Evolutionary conservation across 2,888 invertebrate species (phyloP), one percentile per base, ranked within the genome.

Genomic region (Chloromyia formosa): DNA sequence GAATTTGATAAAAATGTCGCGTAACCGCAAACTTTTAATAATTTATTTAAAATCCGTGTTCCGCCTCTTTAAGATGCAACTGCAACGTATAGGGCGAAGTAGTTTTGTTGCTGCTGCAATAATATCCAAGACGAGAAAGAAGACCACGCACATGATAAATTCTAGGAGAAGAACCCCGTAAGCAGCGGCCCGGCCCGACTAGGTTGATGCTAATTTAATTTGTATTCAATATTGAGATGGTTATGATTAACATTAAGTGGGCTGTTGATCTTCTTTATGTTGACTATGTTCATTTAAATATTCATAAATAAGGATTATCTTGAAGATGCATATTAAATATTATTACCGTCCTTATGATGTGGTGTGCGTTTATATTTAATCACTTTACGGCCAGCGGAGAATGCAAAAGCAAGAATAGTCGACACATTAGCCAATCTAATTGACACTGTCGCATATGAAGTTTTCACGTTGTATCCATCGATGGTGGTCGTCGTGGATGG

Each of bases 1-100:
- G 58, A 58, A 40, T 71, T 71, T 56, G 71, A 71, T 71, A 71
- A 71, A 71, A 71, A 71, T 56, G 71, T 71, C 71, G 71, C 71
- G 42, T 40, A 71, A 18, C 71, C 49, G 40, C 71, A 56, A 56
- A 58, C 20, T 71, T 56, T 58, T 56, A 71, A 71, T 71, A 71
- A 69, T 69, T 69, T 69, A 71, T 71, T 71, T 71, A 56, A 71
- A 71, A 56, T 53, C 54, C 16, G 27, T 27, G 71, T 71, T 42
- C 71, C 35, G 71, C 71, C 71, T 58, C 71, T 71, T 56, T 58
- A 16, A 14, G n/a, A 16, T 56, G 10, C 56, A 40, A 18, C 71
- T 14, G n/a, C 22, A 54, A n/a, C n/a, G n/a, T 18, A 4, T 35
- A 53, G 71, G 10, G 5, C 49, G 56, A n/a, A 60, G n/a, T 71